These are phyloP conservation scores for Pitangus sulphuratus DNA, from an alignment of 2,797 vertebrate species.

Conservation along the genomic window DNA sequence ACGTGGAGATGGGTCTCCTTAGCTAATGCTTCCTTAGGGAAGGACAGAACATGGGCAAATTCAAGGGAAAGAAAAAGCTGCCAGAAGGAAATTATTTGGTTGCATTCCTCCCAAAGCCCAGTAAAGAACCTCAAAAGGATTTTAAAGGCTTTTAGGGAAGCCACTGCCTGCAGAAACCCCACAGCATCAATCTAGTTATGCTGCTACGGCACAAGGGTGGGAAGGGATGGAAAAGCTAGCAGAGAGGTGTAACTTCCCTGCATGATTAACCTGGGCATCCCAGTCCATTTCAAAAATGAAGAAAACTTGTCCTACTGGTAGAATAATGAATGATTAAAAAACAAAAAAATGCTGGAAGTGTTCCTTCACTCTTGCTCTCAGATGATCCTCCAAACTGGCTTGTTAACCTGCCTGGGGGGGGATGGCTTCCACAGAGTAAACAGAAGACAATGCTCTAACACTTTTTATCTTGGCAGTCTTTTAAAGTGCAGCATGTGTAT, in stretches of 20 bases:
- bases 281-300: neutral
- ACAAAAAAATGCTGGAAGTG: neutral
- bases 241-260: fast-evolving
- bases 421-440: neutral
- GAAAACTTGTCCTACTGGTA: neutral
- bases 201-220: neutral
- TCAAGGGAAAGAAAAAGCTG: neutral
- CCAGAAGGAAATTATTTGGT: neutral
- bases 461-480: neutral
- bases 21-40: neutral
- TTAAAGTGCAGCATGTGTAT: neutral
- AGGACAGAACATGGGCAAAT: neutral
- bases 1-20: neutral
- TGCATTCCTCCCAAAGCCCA: neutral
- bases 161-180: neutral
- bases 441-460: neutral
- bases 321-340: neutral
- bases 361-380: neutral
- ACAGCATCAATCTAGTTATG: neutral
- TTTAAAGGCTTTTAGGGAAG: neutral
- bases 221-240: neutral
- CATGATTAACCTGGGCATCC: neutral
- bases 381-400: neutral
- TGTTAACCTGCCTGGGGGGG: neutral
- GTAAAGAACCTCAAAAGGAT: neutral